These are phyloP conservation scores for Prunella himalayana DNA, from an alignment of 2,113 vertebrate species.

Conservation along the genomic window DNA sequence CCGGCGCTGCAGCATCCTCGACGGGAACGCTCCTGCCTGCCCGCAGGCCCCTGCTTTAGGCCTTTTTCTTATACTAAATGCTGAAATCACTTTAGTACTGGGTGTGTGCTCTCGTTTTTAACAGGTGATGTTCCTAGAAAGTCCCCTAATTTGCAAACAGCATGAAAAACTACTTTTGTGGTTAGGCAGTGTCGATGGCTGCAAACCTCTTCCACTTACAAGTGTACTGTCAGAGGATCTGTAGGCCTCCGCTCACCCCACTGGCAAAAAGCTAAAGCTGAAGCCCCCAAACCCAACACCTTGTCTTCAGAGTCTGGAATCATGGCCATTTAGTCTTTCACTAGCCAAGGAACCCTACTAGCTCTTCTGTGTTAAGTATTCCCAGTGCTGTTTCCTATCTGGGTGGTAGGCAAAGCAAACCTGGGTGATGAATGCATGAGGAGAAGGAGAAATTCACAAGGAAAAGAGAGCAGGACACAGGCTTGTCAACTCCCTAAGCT, in stretches of 20 bases:
- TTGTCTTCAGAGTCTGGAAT: background rate
- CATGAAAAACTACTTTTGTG: background rate
- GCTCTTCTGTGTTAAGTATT: background rate
- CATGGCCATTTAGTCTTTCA: background rate
- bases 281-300: background rate
- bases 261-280: background rate
- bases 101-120: too few species aligned
- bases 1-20: too few species aligned
- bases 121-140: conserved; percentile 54
- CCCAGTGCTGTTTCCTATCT: background rate
- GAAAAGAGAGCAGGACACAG: background rate
- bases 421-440: background rate
- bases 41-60: too few species aligned
- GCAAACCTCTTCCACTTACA: background rate
- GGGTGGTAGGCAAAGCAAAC: background rate
- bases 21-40: too few species aligned
- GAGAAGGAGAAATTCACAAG: background rate
- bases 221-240: background rate
- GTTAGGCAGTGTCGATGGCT: background rate
- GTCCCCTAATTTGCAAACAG: conserved; percentile 43
- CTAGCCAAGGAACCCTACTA: background rate
- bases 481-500: background rate
- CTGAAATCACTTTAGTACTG: too few species aligned
- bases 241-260: background rate
- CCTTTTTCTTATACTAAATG: too few species aligned